These are phyloP conservation scores for Cremastinae sp. DNA, from an alignment of 2,888 invertebrate genomes.

Conservation along the genomic window DNA sequence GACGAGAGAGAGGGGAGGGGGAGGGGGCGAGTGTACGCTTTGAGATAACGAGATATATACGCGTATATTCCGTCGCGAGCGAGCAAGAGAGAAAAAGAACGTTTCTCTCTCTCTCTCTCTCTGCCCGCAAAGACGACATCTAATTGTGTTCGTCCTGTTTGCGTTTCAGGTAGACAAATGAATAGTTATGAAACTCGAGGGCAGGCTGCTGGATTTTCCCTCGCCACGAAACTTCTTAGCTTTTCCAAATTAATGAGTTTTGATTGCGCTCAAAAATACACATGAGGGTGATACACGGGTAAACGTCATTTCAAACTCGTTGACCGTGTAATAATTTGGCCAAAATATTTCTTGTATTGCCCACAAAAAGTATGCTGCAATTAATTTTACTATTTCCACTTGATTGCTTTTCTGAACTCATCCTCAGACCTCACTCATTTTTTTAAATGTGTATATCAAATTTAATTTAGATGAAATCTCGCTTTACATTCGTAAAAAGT, in stretches of 20 bases:
- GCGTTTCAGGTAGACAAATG: slow-evolving; percentile 13
- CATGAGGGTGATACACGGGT: too few species aligned
- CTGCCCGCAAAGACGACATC: slow-evolving; percentile 21
- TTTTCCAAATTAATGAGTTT: background rate
- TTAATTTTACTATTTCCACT: too few species aligned
- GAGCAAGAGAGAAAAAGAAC: background rate
- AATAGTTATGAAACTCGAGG: slow-evolving; percentile 31
- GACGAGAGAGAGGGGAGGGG: too few species aligned
- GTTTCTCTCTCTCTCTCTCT: too few species aligned
- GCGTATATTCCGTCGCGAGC: background rate
- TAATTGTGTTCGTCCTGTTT: slow-evolving; percentile 40
- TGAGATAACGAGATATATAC: slow-evolving; percentile 7
- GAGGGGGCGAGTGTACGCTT: background rate
- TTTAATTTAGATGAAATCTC: slow-evolving; percentile 38
- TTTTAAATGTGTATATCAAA: slow-evolving; percentile 25
- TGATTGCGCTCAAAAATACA: background rate
- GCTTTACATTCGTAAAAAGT: slow-evolving; percentile 67
- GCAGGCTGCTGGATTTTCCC: background rate
- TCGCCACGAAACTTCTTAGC: too few species aligned
- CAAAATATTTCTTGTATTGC: too few species aligned
- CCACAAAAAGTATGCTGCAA: too few species aligned
- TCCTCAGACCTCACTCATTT: background rate
- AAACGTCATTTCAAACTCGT: too few species aligned
- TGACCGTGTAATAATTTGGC: too few species aligned
- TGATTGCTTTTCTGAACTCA: background rate